These are phyloP conservation scores for Colaptes auratus DNA, from an alignment of 2,113 vertebrate species.

Conservation along the genomic window DNA sequence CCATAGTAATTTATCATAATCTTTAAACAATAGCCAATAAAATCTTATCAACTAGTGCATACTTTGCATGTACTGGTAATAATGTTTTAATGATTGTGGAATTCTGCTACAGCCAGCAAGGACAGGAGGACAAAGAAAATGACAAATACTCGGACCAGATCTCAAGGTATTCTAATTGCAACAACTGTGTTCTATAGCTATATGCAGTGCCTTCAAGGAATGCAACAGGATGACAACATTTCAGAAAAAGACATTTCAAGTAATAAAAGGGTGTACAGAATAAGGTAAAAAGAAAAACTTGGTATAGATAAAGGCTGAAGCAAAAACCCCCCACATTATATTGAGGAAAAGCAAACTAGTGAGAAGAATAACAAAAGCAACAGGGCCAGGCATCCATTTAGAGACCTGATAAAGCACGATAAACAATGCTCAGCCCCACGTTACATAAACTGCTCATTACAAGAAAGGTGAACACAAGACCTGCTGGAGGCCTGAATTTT, in stretches of 20 bases:
- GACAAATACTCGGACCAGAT: slow-evolving; percentile 48
- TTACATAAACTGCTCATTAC: not conserved
- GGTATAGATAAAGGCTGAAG: not conserved
- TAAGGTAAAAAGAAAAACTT: not conserved
- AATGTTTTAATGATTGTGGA: slow-evolving; percentile 34
- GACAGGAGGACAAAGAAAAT: slow-evolving; percentile 64
- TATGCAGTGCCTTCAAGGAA: not conserved
- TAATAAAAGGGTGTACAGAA: not conserved
- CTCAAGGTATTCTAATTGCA: slow-evolving; percentile 59
- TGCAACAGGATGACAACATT: not conserved
- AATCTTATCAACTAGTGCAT: not conserved
- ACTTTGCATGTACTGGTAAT: not conserved
- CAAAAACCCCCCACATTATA: not conserved
- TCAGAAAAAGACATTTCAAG: not conserved
- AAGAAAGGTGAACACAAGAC: not conserved
- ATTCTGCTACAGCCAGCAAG: slow-evolving; percentile 66
- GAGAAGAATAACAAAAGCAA: not conserved
- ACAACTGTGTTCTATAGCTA: not conserved
- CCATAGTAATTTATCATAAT: not conserved
- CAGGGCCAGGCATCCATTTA: not conserved
- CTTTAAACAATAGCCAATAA: not conserved
- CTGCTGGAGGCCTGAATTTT: not conserved
- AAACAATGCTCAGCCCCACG: not conserved
- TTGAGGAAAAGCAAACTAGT: not conserved
- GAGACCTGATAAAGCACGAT: not conserved